Conservation (phyloP, 2,797 vertebrate species). For the Xerus rutilus region DNA sequence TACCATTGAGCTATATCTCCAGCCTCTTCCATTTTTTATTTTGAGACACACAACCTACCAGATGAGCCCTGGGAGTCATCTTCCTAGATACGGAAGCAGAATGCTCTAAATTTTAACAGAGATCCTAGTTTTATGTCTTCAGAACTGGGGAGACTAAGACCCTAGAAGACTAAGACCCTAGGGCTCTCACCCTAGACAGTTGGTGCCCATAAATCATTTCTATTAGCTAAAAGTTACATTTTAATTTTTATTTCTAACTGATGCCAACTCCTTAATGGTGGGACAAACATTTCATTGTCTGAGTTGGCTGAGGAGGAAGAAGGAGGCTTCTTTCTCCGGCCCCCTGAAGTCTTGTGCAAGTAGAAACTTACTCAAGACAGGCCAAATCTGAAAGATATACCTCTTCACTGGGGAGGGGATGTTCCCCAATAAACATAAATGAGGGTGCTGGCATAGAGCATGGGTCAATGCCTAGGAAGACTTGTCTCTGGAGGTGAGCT, state of each 20-base stretch:
- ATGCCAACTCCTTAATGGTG: not conserved
- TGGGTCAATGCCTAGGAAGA: no score
- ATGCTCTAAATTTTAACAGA: not conserved
- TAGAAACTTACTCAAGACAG: not conserved
- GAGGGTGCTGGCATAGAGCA: not conserved
- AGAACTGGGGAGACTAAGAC: not conserved
- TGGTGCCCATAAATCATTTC: slow-evolving; percentile 3
- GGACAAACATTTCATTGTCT: not conserved
- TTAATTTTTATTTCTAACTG: slow-evolving; percentile 46
- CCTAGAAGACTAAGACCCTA: not conserved
- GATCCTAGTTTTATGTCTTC: not conserved
- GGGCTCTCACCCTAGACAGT: slow-evolving; percentile 12
- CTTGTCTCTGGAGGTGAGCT: no score
- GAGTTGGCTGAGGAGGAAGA: not conserved
- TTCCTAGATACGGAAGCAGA: not conserved
- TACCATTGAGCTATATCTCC: no score
- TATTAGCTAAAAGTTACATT: not conserved
- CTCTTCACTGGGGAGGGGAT: not conserved
- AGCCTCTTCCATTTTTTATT: no score
- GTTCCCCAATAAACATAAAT: not conserved
- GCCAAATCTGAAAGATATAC: not conserved
- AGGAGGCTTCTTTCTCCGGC: not conserved
- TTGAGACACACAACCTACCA: not conserved
- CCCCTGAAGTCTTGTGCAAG: not conserved
- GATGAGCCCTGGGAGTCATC: not conserved